phyloP scores from a whole-genome alignment of 2,113 vertebrate genomes.

The Petrocephalus microphthalmus region DNA sequence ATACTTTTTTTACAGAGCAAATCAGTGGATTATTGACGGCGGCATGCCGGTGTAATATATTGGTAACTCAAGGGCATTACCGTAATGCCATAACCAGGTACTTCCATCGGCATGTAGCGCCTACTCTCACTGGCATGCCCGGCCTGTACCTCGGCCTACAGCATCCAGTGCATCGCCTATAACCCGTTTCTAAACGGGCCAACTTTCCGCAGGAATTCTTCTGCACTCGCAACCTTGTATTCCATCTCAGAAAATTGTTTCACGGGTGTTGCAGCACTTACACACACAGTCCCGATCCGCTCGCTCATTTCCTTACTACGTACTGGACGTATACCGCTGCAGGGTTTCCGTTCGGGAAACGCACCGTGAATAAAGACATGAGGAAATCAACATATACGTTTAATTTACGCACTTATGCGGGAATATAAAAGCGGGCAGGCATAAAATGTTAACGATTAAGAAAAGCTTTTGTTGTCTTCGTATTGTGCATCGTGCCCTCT shows the following conservation, averaged over 20 bases:
- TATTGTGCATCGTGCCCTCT: conserved; percentile 10
- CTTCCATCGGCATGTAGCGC: not conserved
- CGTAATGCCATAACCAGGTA: not conserved
- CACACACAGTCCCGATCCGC: not conserved
- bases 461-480: not conserved
- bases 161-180: not conserved
- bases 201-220: not conserved
- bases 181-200: not conserved
- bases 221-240: not conserved
- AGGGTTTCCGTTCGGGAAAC: not conserved
- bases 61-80: not conserved
- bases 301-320: not conserved
- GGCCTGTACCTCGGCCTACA: not conserved
- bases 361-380: not conserved
- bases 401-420: not conserved
- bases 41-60: not conserved
- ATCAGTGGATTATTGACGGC: not conserved
- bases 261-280: not conserved
- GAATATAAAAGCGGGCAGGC: not conserved
- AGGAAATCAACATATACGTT: not conserved
- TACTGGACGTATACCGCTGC: not conserved
- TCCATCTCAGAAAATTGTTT: not conserved
- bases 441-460: not conserved
- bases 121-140: not conserved
- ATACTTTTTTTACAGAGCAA: not conserved